phyloP scores from a whole-genome alignment of 2,888 invertebrate genomes.

The Lagria hirta region DNA sequence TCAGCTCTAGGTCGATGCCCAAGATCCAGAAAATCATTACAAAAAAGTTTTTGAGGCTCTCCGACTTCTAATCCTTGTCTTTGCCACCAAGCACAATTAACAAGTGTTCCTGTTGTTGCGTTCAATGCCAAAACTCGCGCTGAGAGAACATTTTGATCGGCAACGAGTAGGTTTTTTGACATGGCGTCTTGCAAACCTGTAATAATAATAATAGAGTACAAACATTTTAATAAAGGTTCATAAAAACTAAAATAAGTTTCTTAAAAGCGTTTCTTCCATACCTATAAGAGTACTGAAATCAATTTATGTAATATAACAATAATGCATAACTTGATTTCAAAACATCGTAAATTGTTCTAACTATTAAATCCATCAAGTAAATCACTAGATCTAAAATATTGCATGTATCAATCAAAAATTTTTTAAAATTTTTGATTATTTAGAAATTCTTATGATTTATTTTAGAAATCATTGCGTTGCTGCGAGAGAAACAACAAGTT shows the following conservation, averaged over 20 bases:
- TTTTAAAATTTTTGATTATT: too few relatives aligned
- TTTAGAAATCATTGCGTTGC: too few relatives aligned
- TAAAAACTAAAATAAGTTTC: not conserved
- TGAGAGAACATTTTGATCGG: slow-evolving; percentile 61
- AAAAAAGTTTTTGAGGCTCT: slow-evolving; percentile 53
- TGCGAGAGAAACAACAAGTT: too few relatives aligned
- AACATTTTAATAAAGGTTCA: not conserved
- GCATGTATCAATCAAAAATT: too few relatives aligned
- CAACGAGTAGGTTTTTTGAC: slow-evolving; percentile 69
- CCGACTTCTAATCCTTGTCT: slow-evolving; percentile 61
- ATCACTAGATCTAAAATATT: too few relatives aligned
- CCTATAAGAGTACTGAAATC: too few relatives aligned
- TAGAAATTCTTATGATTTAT: too few relatives aligned
- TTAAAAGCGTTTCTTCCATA: not conserved
- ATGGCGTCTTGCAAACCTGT: slow-evolving; percentile 73
- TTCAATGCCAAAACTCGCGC: slow-evolving; percentile 65
- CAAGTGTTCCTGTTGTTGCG: slow-evolving; percentile 61
- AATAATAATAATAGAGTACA: slow-evolving; percentile 31
- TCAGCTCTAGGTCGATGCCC: slow-evolving; percentile 68
- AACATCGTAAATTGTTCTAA: too few relatives aligned
- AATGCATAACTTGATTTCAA: too few relatives aligned
- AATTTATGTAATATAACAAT: too few relatives aligned
- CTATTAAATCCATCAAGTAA: too few relatives aligned
- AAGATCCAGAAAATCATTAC: slow-evolving; percentile 52
- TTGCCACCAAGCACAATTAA: slow-evolving; percentile 64